These are phyloP conservation scores for Argyresthia albistria DNA, from an alignment of 2,888 invertebrate species.

Conservation along the genomic window DNA sequence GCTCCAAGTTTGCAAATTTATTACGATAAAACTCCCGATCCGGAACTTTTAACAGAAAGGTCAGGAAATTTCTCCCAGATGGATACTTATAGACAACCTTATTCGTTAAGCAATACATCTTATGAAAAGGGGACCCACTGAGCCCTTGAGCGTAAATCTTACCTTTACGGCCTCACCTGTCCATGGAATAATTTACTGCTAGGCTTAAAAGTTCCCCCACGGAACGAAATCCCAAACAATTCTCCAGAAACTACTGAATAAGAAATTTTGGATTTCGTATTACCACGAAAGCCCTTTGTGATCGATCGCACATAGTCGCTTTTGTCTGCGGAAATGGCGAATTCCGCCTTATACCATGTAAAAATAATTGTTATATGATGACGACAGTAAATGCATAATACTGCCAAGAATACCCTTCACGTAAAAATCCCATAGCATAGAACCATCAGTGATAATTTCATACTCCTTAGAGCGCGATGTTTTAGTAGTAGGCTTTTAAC, in stretches of 20 bases:
- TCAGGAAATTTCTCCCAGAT: constrained; percentile 36
- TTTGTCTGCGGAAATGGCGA: no score
- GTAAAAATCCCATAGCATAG: no score
- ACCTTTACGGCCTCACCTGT: constrained; percentile 70
- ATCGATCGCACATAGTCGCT: no score
- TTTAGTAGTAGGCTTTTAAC: no score
- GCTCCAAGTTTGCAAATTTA: constrained; percentile 40
- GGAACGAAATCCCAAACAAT: constrained; percentile 65
- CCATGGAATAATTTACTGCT: constrained; percentile 70
- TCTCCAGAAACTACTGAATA: constrained; percentile 68
- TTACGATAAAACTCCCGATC: constrained; percentile 10
- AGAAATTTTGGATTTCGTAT: constrained; percentile 46
- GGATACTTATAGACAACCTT: constrained; percentile 53
- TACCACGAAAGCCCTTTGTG: background rate
- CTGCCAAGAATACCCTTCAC: no score
- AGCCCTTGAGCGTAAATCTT: constrained; percentile 66
- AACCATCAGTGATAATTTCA: no score
- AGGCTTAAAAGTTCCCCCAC: constrained; percentile 62
- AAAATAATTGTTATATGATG: no score
- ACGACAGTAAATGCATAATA: no score
- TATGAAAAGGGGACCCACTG: constrained; percentile 54
- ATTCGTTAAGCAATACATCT: constrained; percentile 61
- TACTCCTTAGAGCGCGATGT: no score
- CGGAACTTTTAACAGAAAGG: constrained; percentile 6
- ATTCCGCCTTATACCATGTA: no score